Evolutionary conservation across 2,113 vertebrate species (phyloP).

Genomic region (Paramormyrops kingsleyae): DNA sequence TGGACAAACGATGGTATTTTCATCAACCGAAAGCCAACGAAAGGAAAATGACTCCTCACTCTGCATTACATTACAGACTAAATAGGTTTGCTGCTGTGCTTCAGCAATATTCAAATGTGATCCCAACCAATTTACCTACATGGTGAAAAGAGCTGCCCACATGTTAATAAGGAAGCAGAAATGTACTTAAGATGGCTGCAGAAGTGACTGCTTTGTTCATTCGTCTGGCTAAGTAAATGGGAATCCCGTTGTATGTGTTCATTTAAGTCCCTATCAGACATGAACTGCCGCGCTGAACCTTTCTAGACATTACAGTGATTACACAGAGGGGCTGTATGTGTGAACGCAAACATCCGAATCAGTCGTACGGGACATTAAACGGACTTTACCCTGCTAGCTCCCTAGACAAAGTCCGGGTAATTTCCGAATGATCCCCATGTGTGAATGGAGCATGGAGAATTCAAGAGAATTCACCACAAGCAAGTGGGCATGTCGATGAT

Average conservation of each 20-base stretch:
- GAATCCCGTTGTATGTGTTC: constrained; percentile 31
- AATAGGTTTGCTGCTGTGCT: constrained; percentile 40
- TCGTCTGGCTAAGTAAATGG: constrained; percentile 31
- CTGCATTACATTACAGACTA: constrained; percentile 42
- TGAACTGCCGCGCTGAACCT: neutral
- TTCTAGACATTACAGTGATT: no score
- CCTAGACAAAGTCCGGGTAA: neutral
- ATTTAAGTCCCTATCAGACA: constrained; percentile 24
- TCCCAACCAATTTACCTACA: constrained; percentile 41
- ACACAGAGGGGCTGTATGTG: no score
- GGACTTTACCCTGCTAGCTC: neutral
- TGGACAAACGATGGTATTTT: constrained; percentile 22
- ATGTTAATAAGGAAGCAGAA: constrained; percentile 33
- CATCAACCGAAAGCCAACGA: constrained; percentile 29
- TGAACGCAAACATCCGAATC: no score
- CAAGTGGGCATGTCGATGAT: neutral
- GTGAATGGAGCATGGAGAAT: neutral
- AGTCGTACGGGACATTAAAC: neutral
- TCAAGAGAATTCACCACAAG: neutral
- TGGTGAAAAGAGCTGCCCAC: constrained; percentile 20
- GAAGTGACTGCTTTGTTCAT: constrained; percentile 17
- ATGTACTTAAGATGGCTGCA: constrained; percentile 17
- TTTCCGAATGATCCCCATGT: neutral
- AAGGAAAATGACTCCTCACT: constrained; percentile 34
- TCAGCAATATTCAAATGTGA: constrained; percentile 30